A percentile compares a stretch with the other conserved stretches of the same genome.
Evolutionary conservation across 64 coral and sea anemone species (phyloP).

Genomic region (Porites lutea): DNA sequence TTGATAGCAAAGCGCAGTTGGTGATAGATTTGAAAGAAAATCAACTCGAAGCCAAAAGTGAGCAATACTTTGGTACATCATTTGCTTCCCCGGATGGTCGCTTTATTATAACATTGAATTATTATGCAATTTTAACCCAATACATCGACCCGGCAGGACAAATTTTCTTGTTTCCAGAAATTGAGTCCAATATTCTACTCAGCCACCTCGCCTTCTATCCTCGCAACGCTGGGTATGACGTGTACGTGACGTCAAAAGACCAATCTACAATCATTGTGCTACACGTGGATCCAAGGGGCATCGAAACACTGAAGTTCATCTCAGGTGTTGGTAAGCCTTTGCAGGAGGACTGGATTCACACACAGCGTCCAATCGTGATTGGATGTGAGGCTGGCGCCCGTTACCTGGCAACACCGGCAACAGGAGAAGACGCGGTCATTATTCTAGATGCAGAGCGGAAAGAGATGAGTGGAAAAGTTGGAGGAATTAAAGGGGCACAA

Average conservation of each 20-base stretch:
- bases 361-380: conserved; percentile 39
- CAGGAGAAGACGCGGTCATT: conserved; percentile 58
- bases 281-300: conserved; percentile 36
- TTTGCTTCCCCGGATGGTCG: conserved; percentile 74
- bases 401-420: conserved; percentile 75
- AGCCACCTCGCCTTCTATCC: conserved; percentile 56
- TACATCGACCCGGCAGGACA: conserved; percentile 47
- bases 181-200: conserved; percentile 58
- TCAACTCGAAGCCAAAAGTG: conserved; percentile 26
- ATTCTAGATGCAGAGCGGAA: conserved; percentile 60
- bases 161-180: conserved; percentile 45
- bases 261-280: conserved; percentile 42
- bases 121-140: conserved; percentile 40
- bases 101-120: conserved; percentile 67
- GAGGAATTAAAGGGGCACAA: conserved; percentile 35
- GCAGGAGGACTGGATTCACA: conserved; percentile 59
- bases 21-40: conserved; percentile 58
- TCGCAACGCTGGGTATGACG: conserved; percentile 61
- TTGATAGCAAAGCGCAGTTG: conserved; percentile 31
- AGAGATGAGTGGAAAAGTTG: conserved; percentile 36
- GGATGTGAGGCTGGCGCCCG: conserved; percentile 49
- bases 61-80: conserved; percentile 46
- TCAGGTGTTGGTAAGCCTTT: conserved; percentile 37
- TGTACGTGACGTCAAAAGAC: conserved; percentile 76
- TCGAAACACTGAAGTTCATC: conserved; percentile 48